Evolutionary conservation across 1,140 invertebrate species (phyloP).

Genomic region (Coboldia fuscipes): DNA sequence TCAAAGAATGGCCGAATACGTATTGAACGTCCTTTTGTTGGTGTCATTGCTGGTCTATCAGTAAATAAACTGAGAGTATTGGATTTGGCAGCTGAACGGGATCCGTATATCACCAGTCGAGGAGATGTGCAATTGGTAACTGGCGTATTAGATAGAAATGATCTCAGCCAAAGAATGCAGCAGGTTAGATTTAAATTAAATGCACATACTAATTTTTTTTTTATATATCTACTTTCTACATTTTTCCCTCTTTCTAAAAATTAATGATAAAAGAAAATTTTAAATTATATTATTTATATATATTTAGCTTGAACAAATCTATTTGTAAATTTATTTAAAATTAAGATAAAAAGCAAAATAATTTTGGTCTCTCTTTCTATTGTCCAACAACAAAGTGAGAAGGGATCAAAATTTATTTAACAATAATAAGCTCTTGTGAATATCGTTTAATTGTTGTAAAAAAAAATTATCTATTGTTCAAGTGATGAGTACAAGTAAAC

Average conservation of each 20-base stretch:
- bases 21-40: conserved; percentile 59
- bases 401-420: no score
- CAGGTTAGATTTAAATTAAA: conserved; percentile 34
- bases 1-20: conserved; percentile 44
- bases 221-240: background rate
- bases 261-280: no score
- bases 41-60: conserved; percentile 71
- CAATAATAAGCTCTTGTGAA: no score
- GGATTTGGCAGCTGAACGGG: conserved; percentile 63
- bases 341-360: no score
- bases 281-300: no score
- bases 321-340: background rate
- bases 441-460: no score
- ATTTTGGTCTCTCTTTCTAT: no score
- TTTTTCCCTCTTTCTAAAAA: background rate
- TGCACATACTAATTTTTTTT: background rate
- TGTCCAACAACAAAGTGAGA: no score
- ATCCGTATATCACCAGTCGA: conserved; percentile 44
- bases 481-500: no score
- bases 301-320: background rate
- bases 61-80: conserved; percentile 68
- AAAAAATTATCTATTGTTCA: no score
- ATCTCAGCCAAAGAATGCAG: conserved; percentile 60
- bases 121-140: conserved; percentile 52
- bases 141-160: conserved; percentile 47